Conservation (phyloP, 2,888 invertebrate species). For the Cataglyphis albicans region DNA sequence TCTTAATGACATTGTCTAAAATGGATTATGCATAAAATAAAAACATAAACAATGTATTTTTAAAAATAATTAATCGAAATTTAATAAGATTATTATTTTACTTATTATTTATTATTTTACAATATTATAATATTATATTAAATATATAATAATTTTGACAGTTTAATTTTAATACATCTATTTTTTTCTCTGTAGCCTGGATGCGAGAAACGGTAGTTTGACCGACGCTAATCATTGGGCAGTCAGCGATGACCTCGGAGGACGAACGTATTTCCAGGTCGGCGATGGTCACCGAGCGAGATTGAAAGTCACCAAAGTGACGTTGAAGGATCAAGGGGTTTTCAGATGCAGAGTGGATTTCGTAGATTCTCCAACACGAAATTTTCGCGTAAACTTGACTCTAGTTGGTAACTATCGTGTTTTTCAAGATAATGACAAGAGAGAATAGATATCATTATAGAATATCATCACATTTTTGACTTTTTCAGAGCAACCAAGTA, state of each 20-base stretch:
- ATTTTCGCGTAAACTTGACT: slow-evolving; percentile 94
- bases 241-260: slow-evolving; percentile 92
- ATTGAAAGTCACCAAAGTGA: slow-evolving; percentile 91
- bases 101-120: neutral
- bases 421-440: neutral
- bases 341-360: slow-evolving; percentile 96
- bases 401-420: slow-evolving; percentile 91
- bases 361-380: slow-evolving; percentile 94
- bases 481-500: slow-evolving; percentile 92
- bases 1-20: neutral
- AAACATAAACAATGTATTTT: neutral
- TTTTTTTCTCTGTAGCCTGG: slow-evolving; percentile 88
- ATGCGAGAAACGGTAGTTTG: slow-evolving; percentile 91
- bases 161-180: neutral
- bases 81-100: neutral
- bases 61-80: neutral
- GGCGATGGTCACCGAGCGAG: slow-evolving; percentile 90
- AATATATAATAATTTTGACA: neutral
- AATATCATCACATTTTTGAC: slow-evolving; percentile 63
- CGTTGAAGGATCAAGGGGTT: slow-evolving; percentile 92
- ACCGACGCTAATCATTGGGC: slow-evolving; percentile 91
- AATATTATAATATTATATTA: slow-evolving; percentile 2
- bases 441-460: neutral
- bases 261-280: slow-evolving; percentile 91
- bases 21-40: neutral